Percentiles rank a stretch among this genome's conserved stretches.
These are phyloP conservation scores for Nemotelus pantherinus DNA, from an alignment of 2,888 invertebrate species.

Conservation along the genomic window DNA sequence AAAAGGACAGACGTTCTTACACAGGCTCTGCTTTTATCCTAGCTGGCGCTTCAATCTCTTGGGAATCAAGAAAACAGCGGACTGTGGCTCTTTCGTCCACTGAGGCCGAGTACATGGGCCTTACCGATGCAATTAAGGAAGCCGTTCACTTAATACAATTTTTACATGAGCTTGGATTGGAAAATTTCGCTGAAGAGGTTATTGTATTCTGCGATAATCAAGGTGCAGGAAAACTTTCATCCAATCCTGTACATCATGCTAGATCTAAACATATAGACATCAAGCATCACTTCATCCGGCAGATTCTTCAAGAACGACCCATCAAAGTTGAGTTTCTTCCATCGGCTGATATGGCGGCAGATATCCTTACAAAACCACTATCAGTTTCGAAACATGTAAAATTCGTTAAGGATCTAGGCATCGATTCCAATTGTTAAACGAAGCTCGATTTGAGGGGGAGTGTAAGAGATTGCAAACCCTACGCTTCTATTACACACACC, in stretches of 20 bases:
- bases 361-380: slow-evolving; percentile 48
- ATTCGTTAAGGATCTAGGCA: neutral
- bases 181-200: slow-evolving; percentile 12
- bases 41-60: neutral
- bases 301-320: slow-evolving; percentile 43
- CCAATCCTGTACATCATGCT: slow-evolving; percentile 45
- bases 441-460: neutral
- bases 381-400: slow-evolving; percentile 48
- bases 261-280: no score
- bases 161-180: slow-evolving; percentile 9
- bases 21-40: slow-evolving; percentile 9
- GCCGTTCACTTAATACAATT: slow-evolving; percentile 18
- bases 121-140: slow-evolving; percentile 24
- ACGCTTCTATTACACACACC: no score
- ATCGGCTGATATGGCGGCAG: slow-evolving; percentile 48
- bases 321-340: slow-evolving; percentile 46
- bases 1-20: slow-evolving; percentile 45
- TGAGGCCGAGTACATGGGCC: neutral
- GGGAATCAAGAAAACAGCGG: neutral
- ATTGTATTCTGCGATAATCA: slow-evolving; percentile 11
- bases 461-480: neutral
- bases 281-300: slow-evolving; percentile 17
- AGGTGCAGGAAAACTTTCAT: slow-evolving; percentile 43
- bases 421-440: no score
- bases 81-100: neutral